Evolutionary conservation across 2,888 invertebrate genomes (phyloP).

Genomic region (Galeopsomyia nigrocyanea): DNA sequence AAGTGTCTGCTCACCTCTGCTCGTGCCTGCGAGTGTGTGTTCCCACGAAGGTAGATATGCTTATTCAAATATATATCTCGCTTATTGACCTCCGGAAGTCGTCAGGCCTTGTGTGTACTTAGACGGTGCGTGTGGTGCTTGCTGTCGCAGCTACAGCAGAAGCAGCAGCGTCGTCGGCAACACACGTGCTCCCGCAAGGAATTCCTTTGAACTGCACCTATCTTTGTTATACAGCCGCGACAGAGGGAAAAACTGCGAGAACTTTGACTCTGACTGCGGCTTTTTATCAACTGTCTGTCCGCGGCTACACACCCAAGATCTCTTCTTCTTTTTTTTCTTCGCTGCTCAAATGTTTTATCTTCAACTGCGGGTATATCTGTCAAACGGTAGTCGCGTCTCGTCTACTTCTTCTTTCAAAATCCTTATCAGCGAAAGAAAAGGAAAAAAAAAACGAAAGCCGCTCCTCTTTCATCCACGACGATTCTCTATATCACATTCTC

Average conservation of each 20-base stretch:
- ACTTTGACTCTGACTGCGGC: background rate
- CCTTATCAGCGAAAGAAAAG: background rate
- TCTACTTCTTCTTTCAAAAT: no score
- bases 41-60: constrained; percentile 25
- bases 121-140: background rate
- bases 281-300: background rate
- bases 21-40: background rate
- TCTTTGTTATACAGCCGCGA: background rate
- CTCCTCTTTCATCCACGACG: background rate
- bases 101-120: background rate
- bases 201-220: background rate
- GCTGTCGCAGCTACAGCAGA: no score
- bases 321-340: background rate
- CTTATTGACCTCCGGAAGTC: constrained; percentile 39
- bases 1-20: constrained; percentile 11
- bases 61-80: constrained; percentile 31
- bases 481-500: constrained; percentile 27
- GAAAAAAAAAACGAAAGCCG: background rate
- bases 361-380: background rate
- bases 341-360: constrained; percentile 35
- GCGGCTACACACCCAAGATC: no score
- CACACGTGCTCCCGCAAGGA: background rate
- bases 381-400: no score
- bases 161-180: no score
- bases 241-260: background rate